These are phyloP conservation scores for Corynorhinus townsendii DNA, from an alignment of 2,113 vertebrate species.

Conservation along the genomic window DNA sequence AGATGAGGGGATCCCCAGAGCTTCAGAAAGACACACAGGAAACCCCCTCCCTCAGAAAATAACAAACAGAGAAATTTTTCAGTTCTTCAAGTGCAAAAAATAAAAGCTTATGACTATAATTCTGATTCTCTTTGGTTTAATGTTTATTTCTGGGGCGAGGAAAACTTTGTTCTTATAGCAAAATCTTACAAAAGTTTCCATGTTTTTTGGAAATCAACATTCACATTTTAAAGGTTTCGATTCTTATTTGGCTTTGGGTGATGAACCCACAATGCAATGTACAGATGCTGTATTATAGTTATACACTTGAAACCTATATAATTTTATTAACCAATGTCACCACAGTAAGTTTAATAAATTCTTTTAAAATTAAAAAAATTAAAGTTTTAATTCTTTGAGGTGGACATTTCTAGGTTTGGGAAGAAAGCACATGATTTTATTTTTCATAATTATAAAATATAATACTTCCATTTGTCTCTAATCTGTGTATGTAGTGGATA, in stretches of 20 bases:
- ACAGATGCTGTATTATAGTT: neutral
- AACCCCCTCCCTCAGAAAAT: conserved; percentile 77
- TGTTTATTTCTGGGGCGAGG: conserved; percentile 64
- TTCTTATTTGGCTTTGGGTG: conserved; percentile 19
- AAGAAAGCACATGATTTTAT: conserved; percentile 27
- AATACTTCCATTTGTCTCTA: neutral
- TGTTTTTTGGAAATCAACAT: conserved; percentile 28
- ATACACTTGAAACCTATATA: neutral
- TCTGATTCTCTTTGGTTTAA: conserved; percentile 61
- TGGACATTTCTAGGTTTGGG: neutral
- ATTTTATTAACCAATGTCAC: neutral
- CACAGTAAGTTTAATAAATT: neutral
- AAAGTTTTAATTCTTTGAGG: conserved; percentile 49
- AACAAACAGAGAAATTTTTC: conserved; percentile 60
- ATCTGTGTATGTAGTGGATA: neutral
- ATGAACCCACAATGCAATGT: neutral
- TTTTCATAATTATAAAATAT: neutral
- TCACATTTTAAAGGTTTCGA: conserved; percentile 14
- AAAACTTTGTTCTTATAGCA: conserved; percentile 49
- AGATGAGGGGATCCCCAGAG: conserved; percentile 67
- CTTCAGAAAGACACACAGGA: conserved; percentile 65
- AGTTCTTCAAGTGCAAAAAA: conserved; percentile 71
- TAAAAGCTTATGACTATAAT: conserved; percentile 68
- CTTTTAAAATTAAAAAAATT: neutral
- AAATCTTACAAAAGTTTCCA: neutral